Conservation (phyloP, 2,797 vertebrate species). For the Hippocampus kuda region DNA sequence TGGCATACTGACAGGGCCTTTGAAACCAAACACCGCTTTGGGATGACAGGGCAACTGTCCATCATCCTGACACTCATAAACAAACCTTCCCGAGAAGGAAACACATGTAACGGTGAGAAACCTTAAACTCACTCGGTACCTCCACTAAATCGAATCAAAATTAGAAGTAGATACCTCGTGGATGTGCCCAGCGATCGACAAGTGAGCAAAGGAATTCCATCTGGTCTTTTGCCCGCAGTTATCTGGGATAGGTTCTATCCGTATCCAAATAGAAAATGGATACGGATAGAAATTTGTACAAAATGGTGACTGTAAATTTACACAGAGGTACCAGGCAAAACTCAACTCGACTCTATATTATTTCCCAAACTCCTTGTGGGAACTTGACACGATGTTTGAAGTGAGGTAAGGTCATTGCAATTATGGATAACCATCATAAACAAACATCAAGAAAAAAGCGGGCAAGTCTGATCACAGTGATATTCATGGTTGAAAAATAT, state of each 20-base stretch:
- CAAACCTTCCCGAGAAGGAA: slow-evolving; percentile 38
- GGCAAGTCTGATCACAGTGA: no score
- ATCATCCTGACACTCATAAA: slow-evolving; percentile 51
- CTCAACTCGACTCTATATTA: not conserved
- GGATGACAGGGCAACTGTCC: slow-evolving; percentile 57
- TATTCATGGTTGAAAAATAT: no score
- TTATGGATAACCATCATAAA: no score
- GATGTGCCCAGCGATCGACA: not conserved
- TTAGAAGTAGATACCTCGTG: not conserved
- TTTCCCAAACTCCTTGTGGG: no score
- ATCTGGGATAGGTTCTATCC: not conserved
- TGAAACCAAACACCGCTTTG: slow-evolving; percentile 65
- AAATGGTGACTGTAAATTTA: not conserved
- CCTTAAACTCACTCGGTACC: not conserved
- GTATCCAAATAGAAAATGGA: not conserved
- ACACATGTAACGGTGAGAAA: slow-evolving; percentile 7
- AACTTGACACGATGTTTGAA: no score
- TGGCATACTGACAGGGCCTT: slow-evolving; percentile 46
- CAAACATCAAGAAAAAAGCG: no score
- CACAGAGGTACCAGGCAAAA: not conserved
- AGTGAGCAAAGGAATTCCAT: not conserved
- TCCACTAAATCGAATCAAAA: not conserved
- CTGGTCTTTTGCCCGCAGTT: not conserved
- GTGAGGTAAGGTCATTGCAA: no score
- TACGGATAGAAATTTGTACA: not conserved